Percentiles rank a stretch among this genome's conserved stretches.
These are phyloP conservation scores for Cynopterus brachyotis DNA, from an alignment of 2,113 vertebrate species.

Conservation along the genomic window DNA sequence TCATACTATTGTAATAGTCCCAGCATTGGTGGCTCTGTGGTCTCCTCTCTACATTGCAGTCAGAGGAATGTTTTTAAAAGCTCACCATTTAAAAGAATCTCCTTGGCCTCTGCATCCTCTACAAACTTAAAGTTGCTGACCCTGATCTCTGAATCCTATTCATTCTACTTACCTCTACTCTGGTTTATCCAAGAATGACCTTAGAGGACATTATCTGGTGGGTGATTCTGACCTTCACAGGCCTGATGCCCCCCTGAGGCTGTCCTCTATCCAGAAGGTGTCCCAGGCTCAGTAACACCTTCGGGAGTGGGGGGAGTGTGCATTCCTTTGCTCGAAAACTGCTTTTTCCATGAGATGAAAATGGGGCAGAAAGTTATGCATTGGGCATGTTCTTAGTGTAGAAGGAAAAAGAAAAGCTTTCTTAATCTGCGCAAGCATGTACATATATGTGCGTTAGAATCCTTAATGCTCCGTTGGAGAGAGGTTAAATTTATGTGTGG, in stretches of 20 bases:
- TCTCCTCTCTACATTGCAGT: not conserved
- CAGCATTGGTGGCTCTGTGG: not conserved
- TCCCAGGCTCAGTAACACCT: not conserved
- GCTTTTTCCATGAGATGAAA: not conserved
- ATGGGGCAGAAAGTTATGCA: not conserved
- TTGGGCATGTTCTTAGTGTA: not conserved
- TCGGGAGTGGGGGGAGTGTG: not conserved
- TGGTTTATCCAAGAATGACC: not conserved
- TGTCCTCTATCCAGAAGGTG: not conserved
- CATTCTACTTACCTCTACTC: not conserved
- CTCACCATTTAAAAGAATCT: not conserved
- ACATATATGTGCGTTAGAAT: conserved; percentile 28
- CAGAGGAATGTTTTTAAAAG: not conserved
- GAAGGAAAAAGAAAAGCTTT: not conserved
- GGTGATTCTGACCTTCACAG: not conserved
- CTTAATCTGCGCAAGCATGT: not conserved
- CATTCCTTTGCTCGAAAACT: not conserved
- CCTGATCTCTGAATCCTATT: not conserved
- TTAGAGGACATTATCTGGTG: not conserved
- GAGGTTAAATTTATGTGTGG: conserved; percentile 70
- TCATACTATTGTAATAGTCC: not conserved
- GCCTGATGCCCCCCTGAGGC: not conserved
- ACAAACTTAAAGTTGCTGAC: not conserved
- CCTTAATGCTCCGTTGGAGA: conserved; percentile 61
- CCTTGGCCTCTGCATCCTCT: not conserved